Evolutionary conservation across 2,113 vertebrate genomes (phyloP).

Genomic region (Tragelaphus buxtoni): DNA sequence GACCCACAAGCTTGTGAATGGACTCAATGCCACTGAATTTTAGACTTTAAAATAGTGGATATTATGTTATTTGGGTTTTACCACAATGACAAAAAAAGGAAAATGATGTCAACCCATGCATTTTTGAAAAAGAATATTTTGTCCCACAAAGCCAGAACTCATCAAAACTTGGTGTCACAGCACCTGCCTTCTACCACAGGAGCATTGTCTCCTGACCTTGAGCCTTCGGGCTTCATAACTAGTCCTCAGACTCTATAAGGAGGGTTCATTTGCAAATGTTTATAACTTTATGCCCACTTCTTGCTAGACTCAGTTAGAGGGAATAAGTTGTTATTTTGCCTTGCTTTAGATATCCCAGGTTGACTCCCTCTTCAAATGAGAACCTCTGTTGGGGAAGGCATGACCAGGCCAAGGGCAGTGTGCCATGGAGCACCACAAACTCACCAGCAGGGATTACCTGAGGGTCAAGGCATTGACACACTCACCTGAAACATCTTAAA

Average conservation of each 20-base stretch:
- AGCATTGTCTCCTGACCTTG: not conserved
- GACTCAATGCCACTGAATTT: not conserved
- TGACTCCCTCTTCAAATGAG: not conserved
- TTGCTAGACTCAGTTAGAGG: not conserved
- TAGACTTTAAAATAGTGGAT: not conserved
- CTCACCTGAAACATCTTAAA: not conserved
- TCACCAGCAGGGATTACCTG: not conserved
- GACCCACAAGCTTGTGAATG: not conserved
- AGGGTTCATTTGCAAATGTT: not conserved
- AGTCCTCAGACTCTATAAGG: not conserved
- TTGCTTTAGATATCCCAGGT: not conserved
- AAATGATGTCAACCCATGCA: not conserved
- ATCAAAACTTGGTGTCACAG: not conserved
- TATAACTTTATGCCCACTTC: not conserved
- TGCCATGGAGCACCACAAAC: not conserved
- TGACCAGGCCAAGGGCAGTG: not conserved
- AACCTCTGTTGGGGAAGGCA: not conserved
- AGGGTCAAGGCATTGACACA: not conserved
- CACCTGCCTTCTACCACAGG: not conserved
- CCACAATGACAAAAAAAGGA: not conserved
- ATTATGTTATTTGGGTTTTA: not conserved
- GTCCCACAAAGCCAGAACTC: not conserved
- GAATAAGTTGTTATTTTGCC: not conserved
- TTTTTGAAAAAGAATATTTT: not conserved
- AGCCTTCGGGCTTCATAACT: not conserved